Evolutionary conservation across 2,888 invertebrate species (phyloP).

Genomic region (Synanthedon tipuliformis): DNA sequence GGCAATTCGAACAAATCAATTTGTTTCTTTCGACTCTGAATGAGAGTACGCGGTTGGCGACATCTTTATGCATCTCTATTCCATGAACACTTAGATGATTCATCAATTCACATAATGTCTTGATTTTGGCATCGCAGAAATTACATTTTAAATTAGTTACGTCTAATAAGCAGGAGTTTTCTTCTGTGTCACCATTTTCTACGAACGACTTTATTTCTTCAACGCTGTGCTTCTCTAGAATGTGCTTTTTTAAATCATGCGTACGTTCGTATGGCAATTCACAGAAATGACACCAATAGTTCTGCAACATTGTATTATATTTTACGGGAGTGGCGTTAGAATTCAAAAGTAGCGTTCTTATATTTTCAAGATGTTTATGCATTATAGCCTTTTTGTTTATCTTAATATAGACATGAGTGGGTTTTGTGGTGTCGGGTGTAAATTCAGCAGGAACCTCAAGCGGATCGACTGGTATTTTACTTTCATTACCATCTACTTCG

Average conservation of each 20-base stretch:
- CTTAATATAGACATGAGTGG: no score
- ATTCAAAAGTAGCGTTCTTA: neutral
- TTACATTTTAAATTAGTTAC: conserved; percentile 34
- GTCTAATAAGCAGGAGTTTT: conserved; percentile 40
- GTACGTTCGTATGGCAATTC: neutral
- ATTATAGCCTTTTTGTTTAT: neutral
- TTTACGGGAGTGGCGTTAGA: conserved; percentile 24
- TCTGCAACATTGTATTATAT: neutral
- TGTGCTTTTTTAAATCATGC: neutral
- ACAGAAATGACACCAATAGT: conserved; percentile 1
- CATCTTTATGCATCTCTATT: conserved; percentile 30
- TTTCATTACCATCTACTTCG: neutral
- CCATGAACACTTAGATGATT: conserved; percentile 36
- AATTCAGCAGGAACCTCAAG: neutral
- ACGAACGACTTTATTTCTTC: conserved; percentile 7
- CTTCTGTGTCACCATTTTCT: conserved; percentile 21
- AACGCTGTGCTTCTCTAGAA: conserved; percentile 1
- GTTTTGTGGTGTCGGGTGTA: neutral
- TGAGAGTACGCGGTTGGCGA: conserved; percentile 41
- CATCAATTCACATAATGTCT: conserved; percentile 28
- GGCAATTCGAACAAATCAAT: conserved; percentile 25
- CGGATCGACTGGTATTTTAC: no score
- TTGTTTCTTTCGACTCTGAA: conserved; percentile 20
- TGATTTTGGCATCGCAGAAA: conserved; percentile 23
- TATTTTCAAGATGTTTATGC: neutral